Evolutionary conservation across 2,113 vertebrate genomes (phyloP).

Genomic region (Naja naja): DNA sequence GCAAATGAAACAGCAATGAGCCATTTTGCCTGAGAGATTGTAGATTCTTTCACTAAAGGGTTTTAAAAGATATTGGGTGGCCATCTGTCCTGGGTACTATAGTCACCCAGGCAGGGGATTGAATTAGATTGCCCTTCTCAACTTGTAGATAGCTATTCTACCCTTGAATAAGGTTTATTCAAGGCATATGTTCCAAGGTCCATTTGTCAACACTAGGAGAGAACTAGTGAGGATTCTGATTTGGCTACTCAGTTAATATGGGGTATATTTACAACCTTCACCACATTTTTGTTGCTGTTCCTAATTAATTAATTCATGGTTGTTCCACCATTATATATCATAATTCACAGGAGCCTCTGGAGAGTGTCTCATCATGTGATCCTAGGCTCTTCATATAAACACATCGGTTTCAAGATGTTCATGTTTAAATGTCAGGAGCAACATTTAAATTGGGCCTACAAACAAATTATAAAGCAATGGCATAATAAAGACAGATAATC

Average conservation of each 20-base stretch:
- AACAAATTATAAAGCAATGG: neutral
- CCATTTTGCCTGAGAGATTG: too few relatives aligned
- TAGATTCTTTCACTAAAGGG: too few relatives aligned
- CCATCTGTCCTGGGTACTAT: too few relatives aligned
- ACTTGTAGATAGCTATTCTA: too few relatives aligned
- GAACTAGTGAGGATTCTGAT: neutral
- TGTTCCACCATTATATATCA: neutral
- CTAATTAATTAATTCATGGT: neutral
- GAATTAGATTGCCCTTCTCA: too few relatives aligned
- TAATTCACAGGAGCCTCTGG: neutral
- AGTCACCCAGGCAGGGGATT: too few relatives aligned
- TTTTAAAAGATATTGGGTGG: too few relatives aligned
- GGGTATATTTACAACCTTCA: neutral
- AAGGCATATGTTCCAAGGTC: too few relatives aligned
- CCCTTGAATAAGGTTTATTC: too few relatives aligned
- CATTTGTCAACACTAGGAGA: too few relatives aligned
- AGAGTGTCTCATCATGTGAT: neutral
- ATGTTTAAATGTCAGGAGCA: neutral
- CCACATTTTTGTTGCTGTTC: neutral
- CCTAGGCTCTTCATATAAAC: neutral
- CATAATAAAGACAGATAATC: neutral
- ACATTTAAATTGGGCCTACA: neutral
- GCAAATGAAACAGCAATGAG: too few relatives aligned
- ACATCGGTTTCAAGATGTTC: neutral
- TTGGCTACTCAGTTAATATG: neutral